Evolutionary conservation across 2,797 vertebrate species (phyloP).

Genomic region (Malurus leucopterus): DNA sequence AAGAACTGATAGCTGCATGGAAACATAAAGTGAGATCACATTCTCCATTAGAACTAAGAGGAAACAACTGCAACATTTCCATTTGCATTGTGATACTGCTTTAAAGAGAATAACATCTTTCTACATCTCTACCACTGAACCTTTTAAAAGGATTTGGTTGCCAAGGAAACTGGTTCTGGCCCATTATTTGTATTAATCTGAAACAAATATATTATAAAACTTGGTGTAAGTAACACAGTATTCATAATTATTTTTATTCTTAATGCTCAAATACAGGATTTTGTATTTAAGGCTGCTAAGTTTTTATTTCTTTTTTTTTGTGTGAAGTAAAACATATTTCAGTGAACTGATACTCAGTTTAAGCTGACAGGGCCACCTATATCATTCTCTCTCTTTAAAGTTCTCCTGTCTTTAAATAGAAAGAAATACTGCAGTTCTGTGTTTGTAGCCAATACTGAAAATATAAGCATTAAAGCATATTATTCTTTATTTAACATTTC

Average conservation of each 20-base stretch:
- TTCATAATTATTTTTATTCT: slow-evolving; percentile 27
- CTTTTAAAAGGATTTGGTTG: slow-evolving; percentile 87
- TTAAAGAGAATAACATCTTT: slow-evolving; percentile 64
- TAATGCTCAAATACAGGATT: slow-evolving; percentile 37
- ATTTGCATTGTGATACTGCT: slow-evolving; percentile 61
- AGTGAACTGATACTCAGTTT: slow-evolving; percentile 51
- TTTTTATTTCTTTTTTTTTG: slow-evolving; percentile 40
- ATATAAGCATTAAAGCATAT: slow-evolving; percentile 40
- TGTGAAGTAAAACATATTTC: slow-evolving; percentile 49
- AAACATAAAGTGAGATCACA: slow-evolving; percentile 60
- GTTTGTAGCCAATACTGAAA: slow-evolving; percentile 37
- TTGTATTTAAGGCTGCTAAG: slow-evolving; percentile 15
- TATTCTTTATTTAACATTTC: slow-evolving; percentile 61
- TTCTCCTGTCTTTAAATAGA: slow-evolving; percentile 29
- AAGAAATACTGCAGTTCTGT: slow-evolving; percentile 38
- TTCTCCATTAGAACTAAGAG: slow-evolving; percentile 44
- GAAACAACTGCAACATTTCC: slow-evolving; percentile 46
- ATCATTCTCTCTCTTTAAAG: slow-evolving; percentile 55
- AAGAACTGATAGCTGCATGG: slow-evolving; percentile 46
- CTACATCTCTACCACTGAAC: slow-evolving; percentile 66
- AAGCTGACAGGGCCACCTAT: slow-evolving; percentile 57
- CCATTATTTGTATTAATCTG: slow-evolving; percentile 82
- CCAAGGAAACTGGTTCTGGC: slow-evolving; percentile 94
- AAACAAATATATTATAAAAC: slow-evolving; percentile 81
- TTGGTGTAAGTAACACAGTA: slow-evolving; percentile 68